Conservation (phyloP, 1,140 invertebrate genomes). For the Dufourea novaeangliae region DNA sequence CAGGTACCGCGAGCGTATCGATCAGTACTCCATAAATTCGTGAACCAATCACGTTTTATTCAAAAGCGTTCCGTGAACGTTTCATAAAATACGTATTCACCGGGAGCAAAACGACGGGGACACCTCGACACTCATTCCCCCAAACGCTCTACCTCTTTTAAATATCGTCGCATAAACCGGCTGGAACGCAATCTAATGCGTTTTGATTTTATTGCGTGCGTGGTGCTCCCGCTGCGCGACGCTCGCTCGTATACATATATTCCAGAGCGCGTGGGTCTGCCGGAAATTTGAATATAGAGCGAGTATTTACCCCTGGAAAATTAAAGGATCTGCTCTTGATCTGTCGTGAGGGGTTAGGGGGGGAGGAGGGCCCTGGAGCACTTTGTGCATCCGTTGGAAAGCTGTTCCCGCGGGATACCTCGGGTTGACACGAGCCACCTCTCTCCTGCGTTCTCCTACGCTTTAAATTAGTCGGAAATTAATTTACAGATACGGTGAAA, state of each 20-base stretch:
- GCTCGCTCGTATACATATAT: not conserved
- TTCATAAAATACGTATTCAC: not conserved
- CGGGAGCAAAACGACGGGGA: not conserved
- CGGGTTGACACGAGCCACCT: not conserved
- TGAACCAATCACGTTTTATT: not conserved
- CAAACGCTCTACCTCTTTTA: too few relatives aligned
- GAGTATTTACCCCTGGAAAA: conserved; percentile 18
- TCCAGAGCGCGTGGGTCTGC: not conserved
- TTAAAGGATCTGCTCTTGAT: conserved; percentile 27
- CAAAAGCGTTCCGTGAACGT: not conserved
- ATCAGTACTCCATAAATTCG: not conserved
- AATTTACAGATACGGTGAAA: not conserved
- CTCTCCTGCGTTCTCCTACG: too few relatives aligned
- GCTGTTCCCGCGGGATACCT: not conserved
- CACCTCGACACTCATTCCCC: too few relatives aligned
- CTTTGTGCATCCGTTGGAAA: not conserved
- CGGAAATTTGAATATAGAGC: conserved; percentile 25
- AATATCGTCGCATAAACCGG: not conserved
- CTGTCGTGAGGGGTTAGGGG: too few relatives aligned
- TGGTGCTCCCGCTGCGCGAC: not conserved
- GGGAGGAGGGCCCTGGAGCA: too few relatives aligned
- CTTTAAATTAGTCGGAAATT: not conserved
- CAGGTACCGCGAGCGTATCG: not conserved
- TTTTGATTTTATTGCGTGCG: conserved; percentile 19
- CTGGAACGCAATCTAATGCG: not conserved